Evolutionary conservation across 2,113 vertebrate genomes (phyloP).

Genomic region (Petaurus breviceps): DNA sequence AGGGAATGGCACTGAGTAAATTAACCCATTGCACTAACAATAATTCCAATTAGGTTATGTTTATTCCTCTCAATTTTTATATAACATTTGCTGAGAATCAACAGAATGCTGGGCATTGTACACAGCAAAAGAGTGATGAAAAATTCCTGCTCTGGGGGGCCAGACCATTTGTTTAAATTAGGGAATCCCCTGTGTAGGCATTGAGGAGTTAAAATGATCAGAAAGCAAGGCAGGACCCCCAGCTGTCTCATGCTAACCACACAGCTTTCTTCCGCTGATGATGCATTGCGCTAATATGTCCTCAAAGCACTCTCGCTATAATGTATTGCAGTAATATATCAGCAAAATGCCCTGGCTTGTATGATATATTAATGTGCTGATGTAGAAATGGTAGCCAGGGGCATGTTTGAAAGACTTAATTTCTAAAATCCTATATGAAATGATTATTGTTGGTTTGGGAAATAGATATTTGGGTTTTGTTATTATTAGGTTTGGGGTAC

Average conservation of each 20-base stretch:
- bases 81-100: conserved; percentile 1
- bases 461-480: conserved; percentile 7
- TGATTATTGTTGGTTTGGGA: conserved; percentile 17
- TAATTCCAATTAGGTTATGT: not conserved
- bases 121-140: not conserved
- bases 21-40: not conserved
- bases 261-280: not conserved
- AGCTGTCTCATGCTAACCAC: not conserved
- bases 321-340: conserved; percentile 27
- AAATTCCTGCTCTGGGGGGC: not conserved
- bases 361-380: not conserved
- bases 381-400: conserved; percentile 32
- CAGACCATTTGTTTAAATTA: not conserved
- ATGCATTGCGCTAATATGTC: conserved; percentile 15
- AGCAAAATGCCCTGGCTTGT: conserved; percentile 20
- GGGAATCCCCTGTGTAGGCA: not conserved
- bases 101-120: not conserved
- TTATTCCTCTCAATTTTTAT: not conserved
- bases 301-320: conserved; percentile 7
- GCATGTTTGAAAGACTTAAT: conserved; percentile 46
- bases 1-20: conserved; percentile 22
- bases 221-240: not conserved
- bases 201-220: not conserved
- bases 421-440: conserved; percentile 53
- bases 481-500: not conserved